These are phyloP conservation scores for Recurvirostra avosetta DNA, from an alignment of 2,113 vertebrate species.

Conservation along the genomic window DNA sequence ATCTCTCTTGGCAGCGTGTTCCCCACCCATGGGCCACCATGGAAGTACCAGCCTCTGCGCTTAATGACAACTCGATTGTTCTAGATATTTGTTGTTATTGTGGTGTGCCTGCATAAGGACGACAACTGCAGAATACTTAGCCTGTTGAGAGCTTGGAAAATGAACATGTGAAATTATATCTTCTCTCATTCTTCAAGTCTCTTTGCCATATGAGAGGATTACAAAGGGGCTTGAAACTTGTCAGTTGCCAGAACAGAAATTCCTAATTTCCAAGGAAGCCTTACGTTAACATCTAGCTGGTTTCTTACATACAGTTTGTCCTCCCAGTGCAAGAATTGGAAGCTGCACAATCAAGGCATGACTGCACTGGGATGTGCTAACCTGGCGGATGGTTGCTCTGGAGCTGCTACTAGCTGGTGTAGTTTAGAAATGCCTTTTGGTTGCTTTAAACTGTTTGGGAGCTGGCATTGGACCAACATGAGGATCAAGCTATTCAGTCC, in stretches of 20 bases:
- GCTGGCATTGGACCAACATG: neutral
- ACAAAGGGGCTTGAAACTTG: neutral
- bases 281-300: neutral
- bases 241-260: neutral
- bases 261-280: neutral
- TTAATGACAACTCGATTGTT: neutral
- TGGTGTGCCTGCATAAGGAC: neutral
- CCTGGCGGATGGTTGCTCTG: neutral
- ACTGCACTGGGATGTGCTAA: neutral
- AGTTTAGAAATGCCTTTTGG: neutral
- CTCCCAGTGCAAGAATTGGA: neutral
- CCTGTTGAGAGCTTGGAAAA: neutral
- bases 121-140: neutral
- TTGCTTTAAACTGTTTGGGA: neutral
- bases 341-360: neutral
- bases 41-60: neutral
- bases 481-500: neutral
- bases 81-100: neutral
- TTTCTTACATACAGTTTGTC: neutral
- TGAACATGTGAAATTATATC: neutral
- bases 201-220: neutral
- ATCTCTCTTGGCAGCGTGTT: neutral
- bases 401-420: neutral
- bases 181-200: neutral
- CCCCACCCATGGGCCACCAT: neutral